Conservation (phyloP, 2,888 invertebrate species). For the Diploptera punctata region DNA sequence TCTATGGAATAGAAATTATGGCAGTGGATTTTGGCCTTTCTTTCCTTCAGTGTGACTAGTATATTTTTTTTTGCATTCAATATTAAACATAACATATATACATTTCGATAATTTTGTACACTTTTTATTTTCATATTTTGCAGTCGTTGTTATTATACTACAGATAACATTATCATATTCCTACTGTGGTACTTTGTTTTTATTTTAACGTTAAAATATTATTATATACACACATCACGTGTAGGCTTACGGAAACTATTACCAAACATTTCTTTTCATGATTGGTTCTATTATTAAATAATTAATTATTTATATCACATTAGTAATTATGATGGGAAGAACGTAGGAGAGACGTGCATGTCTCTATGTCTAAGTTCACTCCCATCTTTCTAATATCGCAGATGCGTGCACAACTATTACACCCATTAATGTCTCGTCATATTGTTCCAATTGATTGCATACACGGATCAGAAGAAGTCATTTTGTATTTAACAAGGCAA, state of each 20-base stretch:
- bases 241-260: constrained; percentile 42
- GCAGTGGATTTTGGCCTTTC: constrained; percentile 30
- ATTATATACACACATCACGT: constrained; percentile 35
- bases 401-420: neutral
- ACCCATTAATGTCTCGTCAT: constrained; percentile 23
- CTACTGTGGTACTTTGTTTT: constrained; percentile 23
- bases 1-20: constrained; percentile 3
- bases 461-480: too few species aligned
- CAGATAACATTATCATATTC: constrained; percentile 16
- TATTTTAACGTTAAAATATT: constrained; percentile 32
- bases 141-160: constrained; percentile 31
- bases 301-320: constrained; percentile 27
- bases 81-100: constrained; percentile 30
- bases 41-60: constrained; percentile 26
- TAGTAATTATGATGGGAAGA: constrained; percentile 15
- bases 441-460: too few species aligned
- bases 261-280: constrained; percentile 32
- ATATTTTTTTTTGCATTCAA: neutral
- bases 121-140: constrained; percentile 9
- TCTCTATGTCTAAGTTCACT: neutral
- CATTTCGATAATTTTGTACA: constrained; percentile 26
- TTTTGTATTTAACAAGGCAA: too few species aligned
- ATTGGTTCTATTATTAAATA: constrained; percentile 28
- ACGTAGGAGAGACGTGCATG: neutral
- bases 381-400: constrained; percentile 5